Base-by-base conservation (phyloP, 2,888 invertebrate species). In the Ormyrus labotus region DNA sequence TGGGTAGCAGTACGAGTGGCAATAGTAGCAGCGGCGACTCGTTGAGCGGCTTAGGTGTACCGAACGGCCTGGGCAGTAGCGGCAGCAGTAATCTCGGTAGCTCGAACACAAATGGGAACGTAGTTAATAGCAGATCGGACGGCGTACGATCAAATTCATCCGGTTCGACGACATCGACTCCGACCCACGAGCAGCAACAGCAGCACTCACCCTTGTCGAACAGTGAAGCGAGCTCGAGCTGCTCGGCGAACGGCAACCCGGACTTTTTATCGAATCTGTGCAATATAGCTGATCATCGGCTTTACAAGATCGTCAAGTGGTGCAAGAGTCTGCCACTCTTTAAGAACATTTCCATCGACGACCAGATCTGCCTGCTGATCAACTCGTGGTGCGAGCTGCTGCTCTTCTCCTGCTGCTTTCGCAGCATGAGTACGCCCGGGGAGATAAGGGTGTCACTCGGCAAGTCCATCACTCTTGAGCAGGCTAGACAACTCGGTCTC, bases 241-340 rank as follows among this genome's bases (percentile, higher is more conserved):
- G 84, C 61, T 48, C 73, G 57, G 47, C 67, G 76, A 69, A 65
- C 71, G 81, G 77, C 51, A 87, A 85, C 81, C 96, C 96, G 0
- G 96, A 97, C 92, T 95, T 96, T 90, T 93, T 97, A 73, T 96
- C 96, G 2, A 97, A 96, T 91, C 93, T 98, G 88, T 97, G 97
- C 92, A 96, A 96, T 89, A 97, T 98, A 82, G 98, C 98, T 65
- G 99, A 99, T 91, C 97, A 98, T 91, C 93, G 98, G 68, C 93
- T 99, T 19, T 99, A 98, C 91, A 98, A 98, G 92, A 98, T 99
- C 85, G 99, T 99, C 83, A 98, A 98, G 90, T 99, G 99, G 99
- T 98, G 98, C 92, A 97, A 99, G 91, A 98, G 98, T 91, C 92
- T 99, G 90, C 98, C 99, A 13, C 94, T 99, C 48, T 99, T 99